phyloP scores from a whole-genome alignment of 2,888 invertebrate genomes.

The Folsomia manolachei region DNA sequence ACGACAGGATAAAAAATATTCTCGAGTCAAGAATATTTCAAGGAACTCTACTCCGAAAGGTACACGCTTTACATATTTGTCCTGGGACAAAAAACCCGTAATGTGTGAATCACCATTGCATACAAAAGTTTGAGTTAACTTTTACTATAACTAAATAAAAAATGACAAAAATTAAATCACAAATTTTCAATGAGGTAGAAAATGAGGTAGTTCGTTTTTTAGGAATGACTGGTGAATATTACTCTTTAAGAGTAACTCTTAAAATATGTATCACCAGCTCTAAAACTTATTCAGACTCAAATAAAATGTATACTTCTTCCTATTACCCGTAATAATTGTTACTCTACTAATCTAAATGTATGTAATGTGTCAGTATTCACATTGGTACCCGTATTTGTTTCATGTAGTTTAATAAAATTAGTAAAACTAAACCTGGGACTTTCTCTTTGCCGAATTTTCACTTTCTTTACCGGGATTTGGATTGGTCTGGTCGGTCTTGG shows the following conservation, averaged over 20 bases:
- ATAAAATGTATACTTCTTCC: no score
- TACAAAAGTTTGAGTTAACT: not conserved
- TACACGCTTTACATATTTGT: not conserved
- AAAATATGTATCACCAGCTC: no score
- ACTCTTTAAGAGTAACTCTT: no score
- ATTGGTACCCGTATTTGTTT: not conserved
- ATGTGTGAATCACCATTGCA: slow-evolving; percentile 14
- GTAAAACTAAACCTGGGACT: not conserved
- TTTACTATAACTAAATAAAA: not conserved
- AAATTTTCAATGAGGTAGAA: not conserved
- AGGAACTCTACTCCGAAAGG: not conserved
- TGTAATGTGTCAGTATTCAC: no score
- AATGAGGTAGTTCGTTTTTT: slow-evolving; percentile 8
- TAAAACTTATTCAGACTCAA: no score
- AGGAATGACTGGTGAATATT: slow-evolving; percentile 13
- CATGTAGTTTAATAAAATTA: not conserved
- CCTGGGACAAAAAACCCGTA: slow-evolving; percentile 15
- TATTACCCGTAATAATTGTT: no score
- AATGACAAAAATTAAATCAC: slow-evolving; percentile 19
- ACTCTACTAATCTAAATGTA: no score
- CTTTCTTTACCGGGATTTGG: no score
- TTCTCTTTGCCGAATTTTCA: no score
- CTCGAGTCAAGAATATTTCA: no score
- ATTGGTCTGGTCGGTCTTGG: no score
- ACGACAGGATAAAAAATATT: not conserved